phyloP scores from a whole-genome alignment of 2,888 invertebrate genomes.

The Rhamphomyia laevipes region DNA sequence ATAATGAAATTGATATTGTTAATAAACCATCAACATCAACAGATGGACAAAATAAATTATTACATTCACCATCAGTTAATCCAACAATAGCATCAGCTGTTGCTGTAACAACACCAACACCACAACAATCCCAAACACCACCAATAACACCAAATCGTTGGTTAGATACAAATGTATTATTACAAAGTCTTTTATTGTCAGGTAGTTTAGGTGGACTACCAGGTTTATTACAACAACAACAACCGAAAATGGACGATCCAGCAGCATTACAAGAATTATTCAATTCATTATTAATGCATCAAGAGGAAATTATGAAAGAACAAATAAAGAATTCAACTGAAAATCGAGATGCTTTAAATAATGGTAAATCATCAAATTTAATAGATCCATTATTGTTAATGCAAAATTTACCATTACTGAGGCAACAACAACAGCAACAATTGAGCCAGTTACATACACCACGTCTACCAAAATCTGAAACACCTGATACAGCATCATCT shows the following conservation, averaged over 20 bases:
- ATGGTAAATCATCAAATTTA: conserved; percentile 20
- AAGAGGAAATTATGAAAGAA: conserved; percentile 17
- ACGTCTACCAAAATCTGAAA: conserved; percentile 37
- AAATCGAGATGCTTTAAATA: conserved; percentile 21
- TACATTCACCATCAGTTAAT: background rate
- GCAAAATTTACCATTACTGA: conserved; percentile 23
- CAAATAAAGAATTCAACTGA: conserved; percentile 12
- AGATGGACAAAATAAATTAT: conserved; percentile 4
- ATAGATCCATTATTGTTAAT: conserved; percentile 25
- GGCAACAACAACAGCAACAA: conserved; percentile 18
- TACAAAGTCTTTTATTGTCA: conserved; percentile 31
- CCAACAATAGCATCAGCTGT: conserved; percentile 10
- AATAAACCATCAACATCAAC: conserved; percentile 8
- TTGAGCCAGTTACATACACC: conserved; percentile 29
- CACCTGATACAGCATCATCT: conserved; percentile 39
- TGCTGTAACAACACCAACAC: conserved; percentile 6
- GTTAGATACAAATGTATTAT: conserved; percentile 27
- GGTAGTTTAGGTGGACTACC: conserved; percentile 21
- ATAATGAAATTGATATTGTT: conserved; percentile 21
- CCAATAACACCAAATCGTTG: conserved; percentile 19
- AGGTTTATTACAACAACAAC: conserved; percentile 3
- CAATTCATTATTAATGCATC: conserved; percentile 27
- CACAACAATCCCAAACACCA: conserved; percentile 14
- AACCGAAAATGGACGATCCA: conserved; percentile 24
- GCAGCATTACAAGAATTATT: conserved; percentile 29